Base-by-base conservation (phyloP, 1,140 invertebrate species). In the Lerema accius region DNA sequence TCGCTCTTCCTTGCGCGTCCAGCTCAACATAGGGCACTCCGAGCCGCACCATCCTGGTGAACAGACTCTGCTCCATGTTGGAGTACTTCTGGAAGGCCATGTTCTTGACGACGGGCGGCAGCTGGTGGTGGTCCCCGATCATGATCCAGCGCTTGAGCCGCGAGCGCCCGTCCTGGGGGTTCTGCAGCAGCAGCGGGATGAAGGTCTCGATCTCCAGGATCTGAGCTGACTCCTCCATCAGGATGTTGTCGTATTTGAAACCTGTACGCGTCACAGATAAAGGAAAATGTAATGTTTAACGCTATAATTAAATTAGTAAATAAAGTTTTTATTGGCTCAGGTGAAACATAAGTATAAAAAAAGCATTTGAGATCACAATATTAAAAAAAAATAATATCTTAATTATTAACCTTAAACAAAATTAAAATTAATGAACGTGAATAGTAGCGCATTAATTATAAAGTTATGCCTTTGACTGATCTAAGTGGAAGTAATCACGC, bases 71-170 rank as follows among this genome's bases (percentile, higher is more conserved):
- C 82, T 99, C 99, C 99, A 99, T 99, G 81, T 99, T 99, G 4
- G 97, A 98, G 89, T 98, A 99, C 84, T 99, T 99, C 90, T 99
- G 98, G 89, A 99, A 99, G 10, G 98, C 98, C 97, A 99, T 99
- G 84, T 99, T 99, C 89, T 99, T 99, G 32, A 99, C 99, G 6
- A 99, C 98, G 0, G 99, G 99, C 0, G 99, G 99, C 66, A 99
- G 92, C 88, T 99, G 99, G 91, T 99, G 98, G 89, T 99, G 99
- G 92, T 99, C 99, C 4, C 99, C 99, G 80, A 99, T 99, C 99
- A 99, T 99, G 51, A 99, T 99, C 99, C 99, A 99, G 9, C 99
- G 94, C 90, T 99, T 99, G 23, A 99, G 88, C 0, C 99, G 94
- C 89, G 98, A 99, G 40, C 95, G 95, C 1, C 98, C 98, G 82